These are phyloP conservation scores for Aphidius ervi DNA, from an alignment of 1,140 invertebrate genomes.

Conservation along the genomic window DNA sequence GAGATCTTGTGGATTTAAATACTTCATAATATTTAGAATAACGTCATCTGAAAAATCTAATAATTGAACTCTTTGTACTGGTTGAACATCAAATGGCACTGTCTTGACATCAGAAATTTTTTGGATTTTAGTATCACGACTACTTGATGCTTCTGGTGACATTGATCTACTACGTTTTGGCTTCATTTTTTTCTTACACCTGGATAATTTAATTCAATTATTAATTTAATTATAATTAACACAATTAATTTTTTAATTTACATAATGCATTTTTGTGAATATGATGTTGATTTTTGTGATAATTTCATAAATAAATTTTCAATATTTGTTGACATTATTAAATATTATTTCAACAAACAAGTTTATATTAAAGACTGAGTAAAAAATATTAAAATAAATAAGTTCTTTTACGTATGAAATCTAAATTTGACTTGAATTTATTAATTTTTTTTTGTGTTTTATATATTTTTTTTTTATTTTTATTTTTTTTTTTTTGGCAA, in stretches of 20 bases:
- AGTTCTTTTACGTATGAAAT: conserved; percentile 4
- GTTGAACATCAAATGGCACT: not conserved
- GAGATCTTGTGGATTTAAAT: conserved; percentile 50
- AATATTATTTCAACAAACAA: not conserved
- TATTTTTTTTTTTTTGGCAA: conserved; percentile 19
- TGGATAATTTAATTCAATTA: conserved; percentile 7
- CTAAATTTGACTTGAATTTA: conserved; percentile 22
- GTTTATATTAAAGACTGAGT: not conserved
- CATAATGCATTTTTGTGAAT: conserved; percentile 8
- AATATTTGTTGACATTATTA: not conserved
- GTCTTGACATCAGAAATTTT: conserved; percentile 24
- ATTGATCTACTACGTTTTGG: conserved; percentile 41
- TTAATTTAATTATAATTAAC: not conserved
- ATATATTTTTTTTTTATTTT: conserved; percentile 15
- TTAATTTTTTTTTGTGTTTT: conserved; percentile 11
- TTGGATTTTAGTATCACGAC: conserved; percentile 32
- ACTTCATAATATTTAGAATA: conserved; percentile 54
- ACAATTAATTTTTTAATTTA: not conserved
- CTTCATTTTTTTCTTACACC: conserved; percentile 28
- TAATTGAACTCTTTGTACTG: conserved; percentile 13
- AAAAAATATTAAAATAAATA: not conserved
- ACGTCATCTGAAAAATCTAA: conserved; percentile 54
- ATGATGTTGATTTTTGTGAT: too few species aligned
- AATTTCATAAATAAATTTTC: not conserved
- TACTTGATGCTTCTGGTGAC: conserved; percentile 38